Conservation (phyloP, 2,797 vertebrate species). For the Girardinus metallicus region DNA sequence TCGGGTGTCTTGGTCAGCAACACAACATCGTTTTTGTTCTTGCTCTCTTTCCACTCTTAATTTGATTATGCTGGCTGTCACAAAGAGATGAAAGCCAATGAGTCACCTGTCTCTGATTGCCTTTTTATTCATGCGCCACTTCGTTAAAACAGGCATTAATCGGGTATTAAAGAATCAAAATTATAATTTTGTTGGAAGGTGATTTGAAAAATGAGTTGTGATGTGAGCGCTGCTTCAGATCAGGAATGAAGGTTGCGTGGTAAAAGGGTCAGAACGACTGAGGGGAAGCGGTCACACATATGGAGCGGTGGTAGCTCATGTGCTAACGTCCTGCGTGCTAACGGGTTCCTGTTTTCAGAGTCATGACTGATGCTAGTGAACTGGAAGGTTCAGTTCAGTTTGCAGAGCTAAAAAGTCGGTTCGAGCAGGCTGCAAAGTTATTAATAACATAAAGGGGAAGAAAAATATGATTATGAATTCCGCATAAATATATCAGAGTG, state of each 20-base stretch:
- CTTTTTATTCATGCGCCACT: constrained; percentile 61
- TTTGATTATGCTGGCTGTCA: constrained; percentile 39
- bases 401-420: constrained; percentile 24
- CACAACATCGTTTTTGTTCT: constrained; percentile 26
- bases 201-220: constrained; percentile 23
- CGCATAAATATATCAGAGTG: constrained; percentile 19
- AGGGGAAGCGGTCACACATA: background rate
- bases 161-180: constrained; percentile 37
- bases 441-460: constrained; percentile 19
- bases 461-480: constrained; percentile 18
- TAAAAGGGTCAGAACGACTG: background rate
- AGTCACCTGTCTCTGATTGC: constrained; percentile 55
- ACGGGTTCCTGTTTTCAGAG: background rate
- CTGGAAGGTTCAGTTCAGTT: constrained; percentile 34
- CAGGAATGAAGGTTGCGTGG: background rate
- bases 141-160: constrained; percentile 58
- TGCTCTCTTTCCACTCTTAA: constrained; percentile 53
- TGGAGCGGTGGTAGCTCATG: background rate
- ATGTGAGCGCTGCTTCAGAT: constrained; percentile 13
- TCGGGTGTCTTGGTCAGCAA: constrained; percentile 20
- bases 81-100: constrained; percentile 56
- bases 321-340: background rate
- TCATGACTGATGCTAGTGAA: constrained; percentile 37
- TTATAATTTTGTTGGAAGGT: constrained; percentile 39
- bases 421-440: constrained; percentile 19